Conservation (phyloP, 2,888 invertebrate genomes). For the Atrina japonica region DNA sequence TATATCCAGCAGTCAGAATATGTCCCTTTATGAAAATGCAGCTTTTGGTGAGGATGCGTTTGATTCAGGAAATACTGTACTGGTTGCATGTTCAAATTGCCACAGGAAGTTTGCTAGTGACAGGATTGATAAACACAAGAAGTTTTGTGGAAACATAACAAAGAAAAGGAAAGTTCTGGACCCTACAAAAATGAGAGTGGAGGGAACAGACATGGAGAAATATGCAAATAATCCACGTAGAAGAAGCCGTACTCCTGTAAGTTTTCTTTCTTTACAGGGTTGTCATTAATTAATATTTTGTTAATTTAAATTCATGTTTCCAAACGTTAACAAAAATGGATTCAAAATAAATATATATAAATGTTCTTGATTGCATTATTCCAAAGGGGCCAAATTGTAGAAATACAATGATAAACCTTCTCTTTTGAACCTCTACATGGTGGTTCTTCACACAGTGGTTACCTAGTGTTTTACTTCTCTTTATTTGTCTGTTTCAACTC, state of each 20-base stretch:
- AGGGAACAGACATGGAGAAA: conserved; percentile 93
- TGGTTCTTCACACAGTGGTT: too few relatives aligned
- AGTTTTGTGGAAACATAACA: conserved; percentile 70
- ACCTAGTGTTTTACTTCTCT: too few relatives aligned
- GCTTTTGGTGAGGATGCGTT: conserved; percentile 55
- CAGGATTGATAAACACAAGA: conserved; percentile 82
- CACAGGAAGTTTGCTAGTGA: conserved; percentile 91
- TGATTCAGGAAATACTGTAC: conserved; percentile 49
- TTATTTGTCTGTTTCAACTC: too few relatives aligned
- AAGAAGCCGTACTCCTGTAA: conserved; percentile 48
- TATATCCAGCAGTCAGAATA: conserved; percentile 38
- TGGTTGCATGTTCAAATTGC: conserved; percentile 87
- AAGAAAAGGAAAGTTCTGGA: conserved; percentile 78
- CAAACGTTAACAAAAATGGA: too few relatives aligned
- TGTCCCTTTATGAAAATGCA: conserved; percentile 53
- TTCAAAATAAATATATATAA: too few relatives aligned
- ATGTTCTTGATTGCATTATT: too few relatives aligned
- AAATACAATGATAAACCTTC: too few relatives aligned
- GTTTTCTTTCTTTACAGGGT: too few relatives aligned
- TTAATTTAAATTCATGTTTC: neutral
- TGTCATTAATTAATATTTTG: neutral
- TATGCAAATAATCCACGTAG: conserved; percentile 81
- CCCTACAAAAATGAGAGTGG: conserved; percentile 81
- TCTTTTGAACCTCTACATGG: too few relatives aligned
- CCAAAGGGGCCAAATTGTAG: too few relatives aligned